A percentile compares a stretch with the other conserved stretches of the same genome.
Evolutionary conservation across 2,888 invertebrate species (phyloP).

Genomic region (Zeuzera pyrina): DNA sequence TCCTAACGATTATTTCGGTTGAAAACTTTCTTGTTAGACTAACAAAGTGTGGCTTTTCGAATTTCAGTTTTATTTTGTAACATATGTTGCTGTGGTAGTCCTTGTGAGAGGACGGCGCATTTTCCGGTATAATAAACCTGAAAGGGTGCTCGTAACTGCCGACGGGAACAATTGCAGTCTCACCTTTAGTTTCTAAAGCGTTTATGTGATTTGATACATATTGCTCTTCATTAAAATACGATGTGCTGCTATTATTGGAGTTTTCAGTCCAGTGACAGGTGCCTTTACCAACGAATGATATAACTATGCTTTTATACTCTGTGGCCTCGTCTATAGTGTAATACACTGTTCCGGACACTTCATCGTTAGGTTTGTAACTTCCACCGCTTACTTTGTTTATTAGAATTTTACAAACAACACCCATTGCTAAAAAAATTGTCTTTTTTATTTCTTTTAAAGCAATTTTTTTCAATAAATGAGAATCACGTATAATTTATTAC

Average conservation of each 20-base stretch:
- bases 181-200: neutral
- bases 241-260: neutral
- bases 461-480: too few species aligned
- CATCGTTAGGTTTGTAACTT: constrained; percentile 16
- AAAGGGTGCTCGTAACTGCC: neutral
- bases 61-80: neutral
- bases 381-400: constrained; percentile 15
- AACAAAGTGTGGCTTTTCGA: neutral
- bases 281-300: constrained; percentile 22
- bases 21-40: too few species aligned
- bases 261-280: neutral
- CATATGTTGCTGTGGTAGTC: neutral
- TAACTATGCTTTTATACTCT: constrained; percentile 16
- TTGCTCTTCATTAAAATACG: neutral
- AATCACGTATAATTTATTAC: too few species aligned
- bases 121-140: neutral
- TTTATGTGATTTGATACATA: neutral
- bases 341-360: constrained; percentile 19
- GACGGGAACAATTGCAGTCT: neutral
- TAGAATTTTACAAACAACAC: constrained; percentile 22
- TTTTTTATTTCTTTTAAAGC: too few species aligned
- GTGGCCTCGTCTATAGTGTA: constrained; percentile 20
- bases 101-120: neutral
- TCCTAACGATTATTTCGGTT: too few species aligned
- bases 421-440: too few species aligned